These are phyloP conservation scores for Bilobella aurantiaca DNA, from an alignment of 1,140 invertebrate species.

Conservation along the genomic window DNA sequence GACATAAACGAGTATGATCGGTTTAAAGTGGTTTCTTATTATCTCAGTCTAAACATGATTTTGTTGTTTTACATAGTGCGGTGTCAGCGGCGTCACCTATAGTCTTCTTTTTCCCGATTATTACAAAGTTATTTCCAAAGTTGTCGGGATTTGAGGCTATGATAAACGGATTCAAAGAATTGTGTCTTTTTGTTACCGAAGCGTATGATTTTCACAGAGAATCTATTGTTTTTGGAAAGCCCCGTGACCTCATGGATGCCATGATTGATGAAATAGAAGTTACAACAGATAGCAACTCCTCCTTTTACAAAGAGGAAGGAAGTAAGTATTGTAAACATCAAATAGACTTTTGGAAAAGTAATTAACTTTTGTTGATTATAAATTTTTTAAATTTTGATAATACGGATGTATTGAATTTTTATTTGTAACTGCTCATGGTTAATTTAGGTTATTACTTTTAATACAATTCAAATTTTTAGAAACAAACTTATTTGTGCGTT, in stretches of 20 bases:
- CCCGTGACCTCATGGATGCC: background rate
- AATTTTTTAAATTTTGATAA: no score
- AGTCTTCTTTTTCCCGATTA: background rate
- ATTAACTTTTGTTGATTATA: no score
- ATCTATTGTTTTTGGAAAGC: background rate
- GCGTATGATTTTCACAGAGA: no score
- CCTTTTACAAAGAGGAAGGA: slow-evolving; percentile 12
- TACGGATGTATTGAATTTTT: no score
- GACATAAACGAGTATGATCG: background rate
- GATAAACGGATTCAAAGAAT: background rate
- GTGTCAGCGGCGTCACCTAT: background rate
- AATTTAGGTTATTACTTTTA: no score
- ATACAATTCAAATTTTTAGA: no score
- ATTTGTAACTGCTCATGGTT: no score
- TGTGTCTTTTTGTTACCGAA: background rate
- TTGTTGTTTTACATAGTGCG: no score
- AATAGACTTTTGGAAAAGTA: no score
- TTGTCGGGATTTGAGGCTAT: background rate
- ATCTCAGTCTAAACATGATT: no score
- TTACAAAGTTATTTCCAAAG: background rate
- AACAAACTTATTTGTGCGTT: no score
- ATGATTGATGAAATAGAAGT: background rate
- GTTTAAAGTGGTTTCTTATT: background rate
- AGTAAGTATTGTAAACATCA: background rate
- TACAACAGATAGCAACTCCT: slow-evolving; percentile 12